Conservation (phyloP, 2,797 vertebrate species). For the Rhabdomys pumilio region DNA sequence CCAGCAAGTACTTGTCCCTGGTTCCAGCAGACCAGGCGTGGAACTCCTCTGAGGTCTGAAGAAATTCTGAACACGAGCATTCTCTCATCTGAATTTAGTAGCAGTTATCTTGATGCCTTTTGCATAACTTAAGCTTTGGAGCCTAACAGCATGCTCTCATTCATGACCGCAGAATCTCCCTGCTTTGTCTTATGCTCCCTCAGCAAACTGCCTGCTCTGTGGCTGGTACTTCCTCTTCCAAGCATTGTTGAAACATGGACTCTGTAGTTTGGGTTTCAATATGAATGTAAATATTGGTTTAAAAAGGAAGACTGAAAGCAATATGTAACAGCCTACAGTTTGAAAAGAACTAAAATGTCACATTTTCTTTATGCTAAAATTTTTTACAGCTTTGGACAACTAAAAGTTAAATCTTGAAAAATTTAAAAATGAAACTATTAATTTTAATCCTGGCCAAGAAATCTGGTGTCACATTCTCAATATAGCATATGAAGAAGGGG, state of each 20-base stretch:
- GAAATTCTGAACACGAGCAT: neutral
- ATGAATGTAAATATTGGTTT: conserved; percentile 55
- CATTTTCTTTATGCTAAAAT: neutral
- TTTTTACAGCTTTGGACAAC: neutral
- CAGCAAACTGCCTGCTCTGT: neutral
- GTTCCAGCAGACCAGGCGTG: neutral
- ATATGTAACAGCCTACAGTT: neutral
- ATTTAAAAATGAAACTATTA: neutral
- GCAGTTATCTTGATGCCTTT: neutral
- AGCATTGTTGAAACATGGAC: conserved; percentile 40
- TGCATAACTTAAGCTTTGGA: neutral
- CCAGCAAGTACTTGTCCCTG: neutral
- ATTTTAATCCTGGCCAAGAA: neutral
- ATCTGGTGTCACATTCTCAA: neutral
- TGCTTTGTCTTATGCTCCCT: neutral
- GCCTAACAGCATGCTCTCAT: neutral
- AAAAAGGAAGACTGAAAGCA: conserved; percentile 59
- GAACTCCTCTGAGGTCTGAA: conserved; percentile 8
- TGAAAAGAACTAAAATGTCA: neutral
- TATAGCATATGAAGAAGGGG: conserved; percentile 8
- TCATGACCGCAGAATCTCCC: neutral
- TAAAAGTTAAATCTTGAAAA: conserved; percentile 31
- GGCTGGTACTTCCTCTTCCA: conserved; percentile 15
- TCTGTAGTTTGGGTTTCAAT: conserved; percentile 59
- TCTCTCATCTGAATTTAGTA: neutral